phyloP scores from a whole-genome alignment of 2,888 invertebrate species.

The Reticulitermes lucifugus region DNA sequence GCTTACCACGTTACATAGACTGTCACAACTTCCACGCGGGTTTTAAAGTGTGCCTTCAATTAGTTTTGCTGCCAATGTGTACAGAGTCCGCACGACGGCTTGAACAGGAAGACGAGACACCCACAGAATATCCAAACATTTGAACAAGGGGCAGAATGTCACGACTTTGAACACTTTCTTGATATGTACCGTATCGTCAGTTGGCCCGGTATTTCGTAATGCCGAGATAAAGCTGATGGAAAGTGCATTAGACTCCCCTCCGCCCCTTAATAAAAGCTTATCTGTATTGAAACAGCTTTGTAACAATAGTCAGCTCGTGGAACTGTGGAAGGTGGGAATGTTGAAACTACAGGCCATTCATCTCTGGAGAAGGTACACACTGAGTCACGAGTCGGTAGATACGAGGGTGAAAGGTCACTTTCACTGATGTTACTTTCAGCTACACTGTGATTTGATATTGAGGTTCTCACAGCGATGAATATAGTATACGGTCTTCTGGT shows the following conservation, averaged over 20 bases:
- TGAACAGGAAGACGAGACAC: conserved; percentile 4
- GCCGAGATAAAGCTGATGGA: conserved; percentile 12
- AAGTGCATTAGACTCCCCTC: conserved; percentile 3
- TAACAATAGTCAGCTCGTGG: conserved; percentile 5
- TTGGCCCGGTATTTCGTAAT: not conserved
- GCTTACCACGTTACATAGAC: not conserved
- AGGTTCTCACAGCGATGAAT: no score
- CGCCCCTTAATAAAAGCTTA: conserved; percentile 34
- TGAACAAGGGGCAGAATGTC: conserved; percentile 19
- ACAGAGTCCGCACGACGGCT: not conserved
- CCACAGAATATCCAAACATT: conserved; percentile 23
- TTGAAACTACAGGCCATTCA: conserved; percentile 12
- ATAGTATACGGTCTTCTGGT: no score
- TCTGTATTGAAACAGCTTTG: conserved; percentile 42
- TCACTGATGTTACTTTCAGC: no score
- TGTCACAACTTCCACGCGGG: not conserved
- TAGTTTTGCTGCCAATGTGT: conserved; percentile 3
- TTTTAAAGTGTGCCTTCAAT: not conserved
- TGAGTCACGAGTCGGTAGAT: not conserved
- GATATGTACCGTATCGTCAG: not conserved
- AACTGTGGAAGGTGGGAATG: not conserved
- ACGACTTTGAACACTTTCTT: not conserved
- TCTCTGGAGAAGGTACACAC: not conserved
- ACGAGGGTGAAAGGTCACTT: not conserved
- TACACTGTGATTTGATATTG: no score